Conservation (phyloP, 2,797 vertebrate species). For the Linurgus olivaceus region DNA sequence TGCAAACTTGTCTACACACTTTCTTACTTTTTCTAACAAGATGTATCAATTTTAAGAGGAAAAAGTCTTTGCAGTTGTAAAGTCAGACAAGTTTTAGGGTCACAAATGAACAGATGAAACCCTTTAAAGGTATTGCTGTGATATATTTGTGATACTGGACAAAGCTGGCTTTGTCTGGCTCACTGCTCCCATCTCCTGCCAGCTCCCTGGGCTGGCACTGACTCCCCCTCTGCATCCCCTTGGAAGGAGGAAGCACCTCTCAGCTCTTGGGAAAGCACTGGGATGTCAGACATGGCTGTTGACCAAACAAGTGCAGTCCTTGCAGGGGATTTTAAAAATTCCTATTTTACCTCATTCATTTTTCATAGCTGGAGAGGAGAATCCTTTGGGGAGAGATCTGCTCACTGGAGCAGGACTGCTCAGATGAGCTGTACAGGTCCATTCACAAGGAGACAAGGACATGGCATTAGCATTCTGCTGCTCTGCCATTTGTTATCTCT, state of each 20-base stretch:
- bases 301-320: neutral
- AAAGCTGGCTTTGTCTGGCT: neutral
- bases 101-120: neutral
- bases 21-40: neutral
- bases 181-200: neutral
- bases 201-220: neutral
- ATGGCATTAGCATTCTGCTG: constrained; percentile 5
- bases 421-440: neutral
- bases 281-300: neutral
- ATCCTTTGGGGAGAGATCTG: neutral
- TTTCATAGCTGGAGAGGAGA: neutral
- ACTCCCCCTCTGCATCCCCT: neutral
- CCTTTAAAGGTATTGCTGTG: neutral
- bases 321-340: neutral
- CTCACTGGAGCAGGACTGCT: neutral
- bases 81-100: neutral
- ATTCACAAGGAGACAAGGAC: neutral
- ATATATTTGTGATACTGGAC: too few relatives aligned
- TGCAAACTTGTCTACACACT: neutral
- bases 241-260: neutral
- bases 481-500: neutral
- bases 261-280: neutral
- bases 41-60: neutral
- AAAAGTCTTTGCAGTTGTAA: neutral
- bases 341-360: neutral